Evolutionary conservation across 2,113 vertebrate species (phyloP).

Genomic region (Cyprinodon brontotheroides): DNA sequence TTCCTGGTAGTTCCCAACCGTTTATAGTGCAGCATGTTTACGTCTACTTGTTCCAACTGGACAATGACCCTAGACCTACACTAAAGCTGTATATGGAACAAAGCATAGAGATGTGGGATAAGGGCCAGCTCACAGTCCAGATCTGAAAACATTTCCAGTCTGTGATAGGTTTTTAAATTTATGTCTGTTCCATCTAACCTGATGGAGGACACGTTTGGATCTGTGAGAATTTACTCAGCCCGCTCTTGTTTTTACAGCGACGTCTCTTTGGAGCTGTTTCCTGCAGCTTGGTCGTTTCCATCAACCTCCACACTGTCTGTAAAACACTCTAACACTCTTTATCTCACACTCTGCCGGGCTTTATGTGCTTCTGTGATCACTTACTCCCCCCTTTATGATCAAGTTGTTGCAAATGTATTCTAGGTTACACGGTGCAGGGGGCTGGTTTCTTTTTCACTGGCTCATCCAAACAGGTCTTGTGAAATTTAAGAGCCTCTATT

Average conservation of each 20-base stretch:
- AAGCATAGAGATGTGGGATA: background rate
- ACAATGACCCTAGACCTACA: background rate
- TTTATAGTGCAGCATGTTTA: no score
- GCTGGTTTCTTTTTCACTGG: constrained; percentile 67
- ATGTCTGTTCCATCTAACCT: background rate
- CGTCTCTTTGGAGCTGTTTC: constrained; percentile 16
- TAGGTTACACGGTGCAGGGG: constrained; percentile 43
- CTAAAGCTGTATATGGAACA: background rate
- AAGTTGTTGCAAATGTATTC: constrained; percentile 63
- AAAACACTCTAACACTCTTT: constrained; percentile 30
- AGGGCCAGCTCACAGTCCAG: background rate
- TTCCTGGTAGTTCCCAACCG: no score
- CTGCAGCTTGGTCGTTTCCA: constrained; percentile 11
- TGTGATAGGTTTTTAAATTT: background rate
- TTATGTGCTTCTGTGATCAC: constrained; percentile 25
- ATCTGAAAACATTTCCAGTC: background rate
- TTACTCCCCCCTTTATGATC: constrained; percentile 46
- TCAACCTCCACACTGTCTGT: constrained; percentile 27
- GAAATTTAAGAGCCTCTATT: constrained; percentile 66
- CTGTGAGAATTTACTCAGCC: constrained; percentile 38
- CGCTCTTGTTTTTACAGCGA: constrained; percentile 30
- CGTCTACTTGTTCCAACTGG: no score
- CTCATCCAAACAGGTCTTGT: constrained; percentile 60
- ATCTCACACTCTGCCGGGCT: constrained; percentile 21
- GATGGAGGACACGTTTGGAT: constrained; percentile 1